Percentiles rank a stretch among this genome's conserved stretches.
These are phyloP conservation scores for Heliornis fulica DNA, from an alignment of 2,113 vertebrate species.

Conservation along the genomic window DNA sequence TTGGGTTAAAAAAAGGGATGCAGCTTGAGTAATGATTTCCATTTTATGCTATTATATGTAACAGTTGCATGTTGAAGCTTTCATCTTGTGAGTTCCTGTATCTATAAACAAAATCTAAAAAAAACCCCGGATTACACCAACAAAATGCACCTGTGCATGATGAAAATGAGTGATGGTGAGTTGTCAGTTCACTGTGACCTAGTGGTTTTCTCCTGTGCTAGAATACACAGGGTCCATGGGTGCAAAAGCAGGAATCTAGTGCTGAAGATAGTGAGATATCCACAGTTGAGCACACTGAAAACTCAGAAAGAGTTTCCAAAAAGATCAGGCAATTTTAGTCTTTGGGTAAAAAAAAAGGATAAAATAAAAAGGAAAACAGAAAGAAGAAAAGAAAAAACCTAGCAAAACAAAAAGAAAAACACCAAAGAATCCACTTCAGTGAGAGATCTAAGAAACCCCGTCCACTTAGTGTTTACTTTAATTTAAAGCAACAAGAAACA, in stretches of 20 bases:
- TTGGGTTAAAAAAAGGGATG: background rate
- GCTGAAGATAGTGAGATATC: background rate
- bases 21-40: background rate
- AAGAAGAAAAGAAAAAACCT: fast-evolving
- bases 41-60: background rate
- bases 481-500: background rate
- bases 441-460: background rate
- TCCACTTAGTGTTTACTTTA: background rate
- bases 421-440: background rate
- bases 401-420: fast-evolving
- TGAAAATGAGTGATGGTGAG: background rate
- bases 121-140: background rate
- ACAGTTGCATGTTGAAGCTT: background rate
- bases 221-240: background rate
- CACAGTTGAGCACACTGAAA: background rate
- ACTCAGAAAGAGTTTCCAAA: background rate
- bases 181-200: background rate
- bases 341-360: background rate
- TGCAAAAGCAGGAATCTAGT: background rate
- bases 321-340: background rate
- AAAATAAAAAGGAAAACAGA: background rate
- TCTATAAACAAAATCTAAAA: background rate
- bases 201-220: background rate
- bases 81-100: background rate
- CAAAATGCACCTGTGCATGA: background rate